These are phyloP conservation scores for Pherbina coryleti DNA, from an alignment of 2,888 invertebrate species.

Conservation along the genomic window DNA sequence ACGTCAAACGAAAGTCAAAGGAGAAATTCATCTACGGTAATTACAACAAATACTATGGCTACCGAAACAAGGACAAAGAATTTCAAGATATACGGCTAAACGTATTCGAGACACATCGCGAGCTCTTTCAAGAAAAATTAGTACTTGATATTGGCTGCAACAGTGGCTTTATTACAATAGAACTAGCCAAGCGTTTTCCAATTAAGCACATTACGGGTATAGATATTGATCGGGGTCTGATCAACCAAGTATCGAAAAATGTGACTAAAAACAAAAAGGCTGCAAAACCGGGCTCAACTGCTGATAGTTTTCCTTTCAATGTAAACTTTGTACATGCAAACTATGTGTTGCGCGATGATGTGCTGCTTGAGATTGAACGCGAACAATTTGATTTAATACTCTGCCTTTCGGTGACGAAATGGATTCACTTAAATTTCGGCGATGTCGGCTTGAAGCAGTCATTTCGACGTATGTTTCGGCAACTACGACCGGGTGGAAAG, in stretches of 20 bases:
- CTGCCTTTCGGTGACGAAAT: slow-evolving; percentile 89
- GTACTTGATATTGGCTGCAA: slow-evolving; percentile 92
- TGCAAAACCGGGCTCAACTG: slow-evolving; percentile 47
- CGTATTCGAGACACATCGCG: slow-evolving; percentile 74
- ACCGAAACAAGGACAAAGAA: slow-evolving; percentile 76
- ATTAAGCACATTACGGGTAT: slow-evolving; percentile 82
- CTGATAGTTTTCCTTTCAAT: slow-evolving; percentile 80
- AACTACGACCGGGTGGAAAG: slow-evolving; percentile 82
- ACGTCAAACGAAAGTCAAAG: slow-evolving; percentile 42
- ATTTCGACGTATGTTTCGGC: slow-evolving; percentile 83
- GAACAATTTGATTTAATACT: slow-evolving; percentile 87
- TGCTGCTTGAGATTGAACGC: slow-evolving; percentile 78
- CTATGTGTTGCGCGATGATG: slow-evolving; percentile 83
- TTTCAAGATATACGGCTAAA: slow-evolving; percentile 79
- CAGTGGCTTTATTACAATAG: slow-evolving; percentile 83
- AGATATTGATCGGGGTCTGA: slow-evolving; percentile 85
- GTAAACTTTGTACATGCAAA: slow-evolving; percentile 83
- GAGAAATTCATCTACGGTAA: slow-evolving; percentile 64
- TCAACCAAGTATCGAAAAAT: slow-evolving; percentile 67
- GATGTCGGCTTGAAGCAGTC: slow-evolving; percentile 85
- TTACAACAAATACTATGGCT: slow-evolving; percentile 81
- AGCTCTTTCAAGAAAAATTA: slow-evolving; percentile 80
- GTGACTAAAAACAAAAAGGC: slow-evolving; percentile 51
- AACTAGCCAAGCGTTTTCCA: slow-evolving; percentile 79
- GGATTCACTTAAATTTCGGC: slow-evolving; percentile 92